phyloP scores from a whole-genome alignment of 1,140 invertebrate genomes.

The Coptotermes formosanus region DNA sequence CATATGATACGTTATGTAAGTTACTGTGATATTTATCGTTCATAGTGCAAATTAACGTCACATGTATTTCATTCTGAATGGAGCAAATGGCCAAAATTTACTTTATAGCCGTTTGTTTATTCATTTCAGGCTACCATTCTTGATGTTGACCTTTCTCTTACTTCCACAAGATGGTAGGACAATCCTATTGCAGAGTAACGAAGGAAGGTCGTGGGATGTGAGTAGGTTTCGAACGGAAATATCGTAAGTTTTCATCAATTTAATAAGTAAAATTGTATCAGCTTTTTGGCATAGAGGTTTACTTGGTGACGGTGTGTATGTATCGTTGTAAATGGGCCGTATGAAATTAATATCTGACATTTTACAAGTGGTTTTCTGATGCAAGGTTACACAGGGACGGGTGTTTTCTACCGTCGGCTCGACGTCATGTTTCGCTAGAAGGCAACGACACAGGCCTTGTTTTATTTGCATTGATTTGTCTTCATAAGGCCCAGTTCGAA shows the following conservation, averaged over 20 bases:
- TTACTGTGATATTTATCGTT: not conserved
- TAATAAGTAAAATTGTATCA: not conserved
- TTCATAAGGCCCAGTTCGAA: not conserved
- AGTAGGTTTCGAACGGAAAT: not conserved
- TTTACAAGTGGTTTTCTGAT: not conserved
- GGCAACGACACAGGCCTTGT: not conserved
- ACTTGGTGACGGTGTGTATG: not conserved
- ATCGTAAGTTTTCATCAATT: not conserved
- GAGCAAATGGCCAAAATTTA: not conserved
- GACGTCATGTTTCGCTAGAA: slow-evolving; percentile 23
- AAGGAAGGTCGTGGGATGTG: not conserved
- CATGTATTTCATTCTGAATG: not conserved
- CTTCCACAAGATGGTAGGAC: not conserved
- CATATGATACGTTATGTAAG: not conserved
- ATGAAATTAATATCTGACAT: not conserved
- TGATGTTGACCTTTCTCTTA: not conserved
- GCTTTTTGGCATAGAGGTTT: not conserved
- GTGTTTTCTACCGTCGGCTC: not conserved
- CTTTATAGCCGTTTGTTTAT: not conserved
- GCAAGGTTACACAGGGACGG: slow-evolving; percentile 28
- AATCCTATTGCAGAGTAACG: not conserved
- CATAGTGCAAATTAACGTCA: not conserved
- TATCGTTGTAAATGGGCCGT: not conserved
- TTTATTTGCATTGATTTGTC: not conserved
- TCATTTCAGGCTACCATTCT: not conserved